Base-by-base conservation (phyloP, 2,797 vertebrate species). In the Taenioides sp. region DNA sequence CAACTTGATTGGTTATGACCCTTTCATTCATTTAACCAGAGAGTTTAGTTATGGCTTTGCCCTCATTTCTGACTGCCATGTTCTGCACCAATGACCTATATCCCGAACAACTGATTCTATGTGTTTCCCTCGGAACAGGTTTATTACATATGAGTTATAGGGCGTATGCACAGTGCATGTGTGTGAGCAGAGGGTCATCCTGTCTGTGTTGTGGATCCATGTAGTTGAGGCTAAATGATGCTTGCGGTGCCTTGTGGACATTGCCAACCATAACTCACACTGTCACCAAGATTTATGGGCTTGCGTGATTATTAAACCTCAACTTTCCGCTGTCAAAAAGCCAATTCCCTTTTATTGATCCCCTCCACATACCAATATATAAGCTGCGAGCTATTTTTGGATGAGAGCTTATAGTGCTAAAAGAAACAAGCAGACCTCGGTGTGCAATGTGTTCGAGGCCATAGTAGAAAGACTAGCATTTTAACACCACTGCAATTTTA, bases 301-400 rank as follows among this genome's bases (percentile, higher is more conserved):
- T 37, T 58, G 58, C 60, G 81, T 65, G 70, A 77, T 89, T 80
- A 82, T 87, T 83, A 85, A 83, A 70, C 81, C 69, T 83, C 70
- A 70, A 82, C 79, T 85, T 89, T 90, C 86, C 64, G 67, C 80
- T 64, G 76, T 84, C 60, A 71, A 83, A 86, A 89, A 92, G 89
- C 81, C 84, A 87, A 89, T 90, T 81, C 75, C 69, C 78, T 86
- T 80, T 86, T 82, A 93, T 93, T 88, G 91, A 92, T 92, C 85
- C 74, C 76, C 72, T 65, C 80, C 77, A 47, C 68, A 66, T 81
- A 62, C 68, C 84, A 82, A 90, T 87, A 78, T 76, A 91, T 87
- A 82, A 83, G 76, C 70, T 66, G 16, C 1, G 20, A 71, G 63
- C 75, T 76, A 65, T 86, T 90, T 86, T 70, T 73, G 71, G 76